phyloP scores from a whole-genome alignment of 2,888 invertebrate genomes.

The Tubiluchus corallicola region DNA sequence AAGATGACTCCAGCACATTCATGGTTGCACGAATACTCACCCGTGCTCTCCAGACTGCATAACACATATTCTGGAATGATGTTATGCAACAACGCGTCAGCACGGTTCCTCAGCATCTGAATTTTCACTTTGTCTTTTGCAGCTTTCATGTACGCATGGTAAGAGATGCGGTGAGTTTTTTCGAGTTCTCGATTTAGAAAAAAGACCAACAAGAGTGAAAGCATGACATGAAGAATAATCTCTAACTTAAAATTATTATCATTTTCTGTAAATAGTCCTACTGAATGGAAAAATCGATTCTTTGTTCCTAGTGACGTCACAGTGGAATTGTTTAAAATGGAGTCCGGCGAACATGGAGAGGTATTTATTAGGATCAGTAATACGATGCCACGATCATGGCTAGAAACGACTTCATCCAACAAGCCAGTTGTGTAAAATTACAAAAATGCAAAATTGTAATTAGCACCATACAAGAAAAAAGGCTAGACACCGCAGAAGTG shows the following conservation, averaged over 20 bases:
- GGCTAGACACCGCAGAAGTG: conserved; percentile 10
- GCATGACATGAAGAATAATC: conserved; percentile 56
- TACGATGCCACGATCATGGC: conserved; percentile 52
- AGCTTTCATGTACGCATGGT: conserved; percentile 77
- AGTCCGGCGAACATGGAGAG: neutral
- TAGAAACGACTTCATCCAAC: conserved; percentile 73
- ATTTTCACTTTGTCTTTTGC: conserved; percentile 70
- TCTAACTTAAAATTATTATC: conserved; percentile 37
- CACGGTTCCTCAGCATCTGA: conserved; percentile 80
- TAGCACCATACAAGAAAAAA: conserved; percentile 43
- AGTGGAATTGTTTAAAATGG: neutral
- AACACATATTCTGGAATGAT: conserved; percentile 90
- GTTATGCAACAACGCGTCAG: conserved; percentile 86
- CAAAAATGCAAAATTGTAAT: conserved; percentile 77
- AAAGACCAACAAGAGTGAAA: conserved; percentile 72
- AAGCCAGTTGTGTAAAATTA: conserved; percentile 86
- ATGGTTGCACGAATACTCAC: conserved; percentile 78
- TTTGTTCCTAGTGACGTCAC: no score
- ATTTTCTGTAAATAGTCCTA: conserved; percentile 16
- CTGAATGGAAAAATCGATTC: no score
- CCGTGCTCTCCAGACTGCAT: conserved; percentile 74
- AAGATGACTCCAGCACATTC: conserved; percentile 81
- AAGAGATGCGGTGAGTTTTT: conserved; percentile 75
- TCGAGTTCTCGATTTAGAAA: conserved; percentile 88
- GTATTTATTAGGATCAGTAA: conserved; percentile 43